Evolutionary conservation across 2,113 vertebrate species (phyloP).

Genomic region (Nyctibius bracteatus): DNA sequence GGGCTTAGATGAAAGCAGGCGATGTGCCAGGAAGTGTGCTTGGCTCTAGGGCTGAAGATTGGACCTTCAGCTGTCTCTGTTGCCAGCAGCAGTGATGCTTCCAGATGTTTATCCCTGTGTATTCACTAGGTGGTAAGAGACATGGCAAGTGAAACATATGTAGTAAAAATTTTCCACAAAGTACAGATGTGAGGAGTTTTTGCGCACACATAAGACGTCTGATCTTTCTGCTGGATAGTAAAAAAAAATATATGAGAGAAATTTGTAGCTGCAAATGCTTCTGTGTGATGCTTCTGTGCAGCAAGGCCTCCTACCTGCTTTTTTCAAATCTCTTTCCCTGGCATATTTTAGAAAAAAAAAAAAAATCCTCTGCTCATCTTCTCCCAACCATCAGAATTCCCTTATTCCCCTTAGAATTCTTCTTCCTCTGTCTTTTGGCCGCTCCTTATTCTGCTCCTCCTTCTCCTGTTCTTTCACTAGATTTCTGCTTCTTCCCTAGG

Average conservation of each 20-base stretch:
- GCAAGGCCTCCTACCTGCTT: neutral
- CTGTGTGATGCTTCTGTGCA: neutral
- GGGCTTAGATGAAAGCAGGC: neutral
- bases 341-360: too few species aligned
- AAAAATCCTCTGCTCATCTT: neutral
- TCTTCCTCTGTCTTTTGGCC: neutral
- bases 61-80: neutral
- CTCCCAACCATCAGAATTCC: neutral
- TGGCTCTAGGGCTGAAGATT: neutral
- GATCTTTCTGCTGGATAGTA: neutral
- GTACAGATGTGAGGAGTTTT: neutral
- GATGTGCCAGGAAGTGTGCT: neutral
- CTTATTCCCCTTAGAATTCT: neutral
- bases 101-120: neutral
- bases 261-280: neutral
- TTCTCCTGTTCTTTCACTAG: neutral
- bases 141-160: neutral
- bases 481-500: neutral
- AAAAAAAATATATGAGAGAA: neutral
- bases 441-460: neutral
- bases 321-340: neutral
- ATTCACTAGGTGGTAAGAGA: neutral
- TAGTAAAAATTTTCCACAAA: neutral
- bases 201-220: rapidly evolving
- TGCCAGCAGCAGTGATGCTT: neutral